These are phyloP conservation scores for Eremophila alpestris DNA, from an alignment of 2,797 vertebrate species.

Conservation along the genomic window DNA sequence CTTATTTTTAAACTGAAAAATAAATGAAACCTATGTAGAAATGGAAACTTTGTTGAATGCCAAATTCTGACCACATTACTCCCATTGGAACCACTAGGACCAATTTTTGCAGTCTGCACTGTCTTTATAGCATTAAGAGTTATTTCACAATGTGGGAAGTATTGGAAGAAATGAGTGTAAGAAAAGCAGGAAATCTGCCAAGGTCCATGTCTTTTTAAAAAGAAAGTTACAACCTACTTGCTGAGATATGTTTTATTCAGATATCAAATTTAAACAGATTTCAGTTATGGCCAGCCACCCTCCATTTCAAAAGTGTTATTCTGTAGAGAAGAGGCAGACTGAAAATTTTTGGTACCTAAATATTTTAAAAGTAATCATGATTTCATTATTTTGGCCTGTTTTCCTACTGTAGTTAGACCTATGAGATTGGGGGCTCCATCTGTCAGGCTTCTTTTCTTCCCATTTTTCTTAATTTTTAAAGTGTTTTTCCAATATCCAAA, in stretches of 20 bases:
- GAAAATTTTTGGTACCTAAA: neutral
- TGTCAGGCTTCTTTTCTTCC: neutral
- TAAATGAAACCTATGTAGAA: constrained; percentile 53
- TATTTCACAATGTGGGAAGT: constrained; percentile 49
- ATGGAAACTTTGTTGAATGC: constrained; percentile 49
- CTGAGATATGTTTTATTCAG: neutral
- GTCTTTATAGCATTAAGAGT: constrained; percentile 18
- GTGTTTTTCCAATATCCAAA: neutral
- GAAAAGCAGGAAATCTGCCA: constrained; percentile 22
- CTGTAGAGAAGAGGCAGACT: neutral
- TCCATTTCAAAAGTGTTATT: neutral
- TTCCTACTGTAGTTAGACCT: neutral
- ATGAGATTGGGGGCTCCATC: neutral
- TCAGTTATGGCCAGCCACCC: neutral
- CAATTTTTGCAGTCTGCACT: constrained; percentile 26
- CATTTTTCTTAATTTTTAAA: neutral
- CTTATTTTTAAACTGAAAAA: constrained; percentile 62
- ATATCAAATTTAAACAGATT: neutral
- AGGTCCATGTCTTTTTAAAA: neutral
- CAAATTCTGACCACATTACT: constrained; percentile 37
- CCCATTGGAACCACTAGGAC: constrained; percentile 34
- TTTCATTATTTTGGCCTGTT: neutral
- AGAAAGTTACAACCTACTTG: neutral
- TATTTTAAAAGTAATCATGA: neutral
- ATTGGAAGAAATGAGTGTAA: constrained; percentile 33